Conservation (phyloP, 2,888 invertebrate species). For the Acleris sparsana region DNA sequence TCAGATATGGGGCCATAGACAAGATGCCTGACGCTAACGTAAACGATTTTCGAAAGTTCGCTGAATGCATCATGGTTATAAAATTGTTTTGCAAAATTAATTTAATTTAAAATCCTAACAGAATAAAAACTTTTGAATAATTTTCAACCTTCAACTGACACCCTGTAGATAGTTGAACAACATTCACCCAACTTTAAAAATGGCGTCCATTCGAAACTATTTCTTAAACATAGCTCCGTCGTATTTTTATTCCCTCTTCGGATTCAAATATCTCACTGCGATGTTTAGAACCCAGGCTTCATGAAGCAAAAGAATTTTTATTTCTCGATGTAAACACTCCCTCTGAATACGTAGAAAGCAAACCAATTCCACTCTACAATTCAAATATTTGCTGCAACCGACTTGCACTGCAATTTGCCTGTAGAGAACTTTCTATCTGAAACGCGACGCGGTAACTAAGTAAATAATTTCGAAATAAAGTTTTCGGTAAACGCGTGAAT, state of each 20-base stretch:
- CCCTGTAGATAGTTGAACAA: too few relatives aligned
- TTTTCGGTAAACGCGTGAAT: conserved; percentile 14
- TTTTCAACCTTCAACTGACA: too few relatives aligned
- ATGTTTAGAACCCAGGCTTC: conserved; percentile 19
- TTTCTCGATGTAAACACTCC: conserved; percentile 69
- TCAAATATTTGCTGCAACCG: conserved; percentile 77
- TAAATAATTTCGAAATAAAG: conserved; percentile 30
- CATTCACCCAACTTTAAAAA: background rate
- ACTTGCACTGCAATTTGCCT: conserved; percentile 72
- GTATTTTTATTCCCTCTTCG: conserved; percentile 35
- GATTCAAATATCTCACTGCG: conserved; percentile 38
- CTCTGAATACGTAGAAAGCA: conserved; percentile 70
- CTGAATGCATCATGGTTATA: too few relatives aligned
- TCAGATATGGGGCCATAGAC: too few relatives aligned
- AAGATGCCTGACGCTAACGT: too few relatives aligned
- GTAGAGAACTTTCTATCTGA: conserved; percentile 54
- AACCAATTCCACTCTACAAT: conserved; percentile 81
- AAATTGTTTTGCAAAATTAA: too few relatives aligned
- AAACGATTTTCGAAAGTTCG: too few relatives aligned
- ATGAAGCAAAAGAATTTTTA: conserved; percentile 61
- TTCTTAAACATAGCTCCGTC: conserved; percentile 37
- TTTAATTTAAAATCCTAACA: too few relatives aligned
- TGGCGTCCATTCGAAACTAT: conserved; percentile 39
- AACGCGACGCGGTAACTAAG: conserved; percentile 38
- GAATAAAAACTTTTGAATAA: too few relatives aligned